Conservation (phyloP, 1,140 invertebrate genomes). For the Ladona fulva region DNA sequence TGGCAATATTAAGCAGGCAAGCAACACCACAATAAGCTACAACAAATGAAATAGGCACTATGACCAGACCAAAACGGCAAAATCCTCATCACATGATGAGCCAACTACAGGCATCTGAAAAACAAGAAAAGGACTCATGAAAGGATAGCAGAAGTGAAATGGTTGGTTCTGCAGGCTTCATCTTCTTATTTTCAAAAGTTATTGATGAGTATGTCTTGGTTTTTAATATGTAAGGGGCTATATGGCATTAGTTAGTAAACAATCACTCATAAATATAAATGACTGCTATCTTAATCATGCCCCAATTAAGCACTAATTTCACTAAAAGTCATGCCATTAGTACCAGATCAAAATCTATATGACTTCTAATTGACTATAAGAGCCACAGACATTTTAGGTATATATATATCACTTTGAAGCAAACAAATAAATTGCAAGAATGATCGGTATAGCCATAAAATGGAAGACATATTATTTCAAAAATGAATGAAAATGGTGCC, state of each 20-base stretch:
- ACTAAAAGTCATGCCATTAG: neutral
- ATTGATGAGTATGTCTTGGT: neutral
- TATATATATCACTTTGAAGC: no score
- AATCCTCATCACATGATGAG: slow-evolving; percentile 17
- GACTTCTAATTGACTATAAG: neutral
- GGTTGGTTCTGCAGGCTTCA: neutral
- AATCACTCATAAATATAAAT: neutral
- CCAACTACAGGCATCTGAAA: slow-evolving; percentile 20
- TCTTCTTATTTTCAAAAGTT: neutral
- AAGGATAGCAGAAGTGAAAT: slow-evolving; percentile 12
- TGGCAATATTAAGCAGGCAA: neutral
- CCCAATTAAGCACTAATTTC: neutral
- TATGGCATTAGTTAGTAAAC: neutral
- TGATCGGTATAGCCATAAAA: neutral
- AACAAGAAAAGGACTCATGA: slow-evolving; percentile 15
- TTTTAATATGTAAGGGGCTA: no score
- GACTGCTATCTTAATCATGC: neutral
- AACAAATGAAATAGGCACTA: slow-evolving; percentile 14
- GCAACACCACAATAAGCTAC: slow-evolving; percentile 7
- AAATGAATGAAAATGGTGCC: neutral
- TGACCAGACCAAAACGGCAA: slow-evolving; percentile 16
- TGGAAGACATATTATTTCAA: neutral
- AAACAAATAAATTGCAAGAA: no score
- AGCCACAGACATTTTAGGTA: neutral
- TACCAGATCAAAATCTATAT: neutral